Evolutionary conservation across 2,888 invertebrate species (phyloP), one percentile per base, ranked within the genome.

Genomic region (Dryobotodes eremita): DNA sequence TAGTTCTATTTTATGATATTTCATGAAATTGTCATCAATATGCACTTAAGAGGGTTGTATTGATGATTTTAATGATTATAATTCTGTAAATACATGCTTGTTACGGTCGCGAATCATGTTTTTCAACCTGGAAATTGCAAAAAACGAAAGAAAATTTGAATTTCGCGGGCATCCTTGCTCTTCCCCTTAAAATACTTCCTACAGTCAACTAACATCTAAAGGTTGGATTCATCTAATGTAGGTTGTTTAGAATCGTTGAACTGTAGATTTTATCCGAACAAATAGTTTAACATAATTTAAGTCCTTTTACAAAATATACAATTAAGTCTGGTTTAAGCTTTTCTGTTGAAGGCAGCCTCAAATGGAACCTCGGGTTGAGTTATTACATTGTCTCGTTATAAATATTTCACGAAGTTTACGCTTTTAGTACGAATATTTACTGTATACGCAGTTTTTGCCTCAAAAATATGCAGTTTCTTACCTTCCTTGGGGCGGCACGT

Each of bases 261-360:
- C 65, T 74, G 80, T 80, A 86, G 76, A 55, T 72, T 83, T 72
- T 53, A 68, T 75, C 72, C 65, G 81, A 87, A 80, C 85, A 85
- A 85, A 80, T 85, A 87, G 66, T 73, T 80, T 46, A 69, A 65
- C 50, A 66, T 84, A 75, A 68, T 62, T 55, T 77, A 74, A 81
- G 81, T 69, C 71, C 55, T 85, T 80, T 73, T 85, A 73, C 61
- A 74, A 84, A 68, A 72, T 74, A 69, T 78, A 66, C 11, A 46
- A 84, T 64, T 59, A 77, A 77, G 72, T 72, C 53, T 77, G 64
- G 57, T 79, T 73, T 36, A 64, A 71, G 36, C 26, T 59, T 77
- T 36, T 74, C 80, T 53, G 53, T 70, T 84, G 64, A 73, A 70
- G 17, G 71, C 75, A 70, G 74, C 74, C 62, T 77, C 71, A 64